These are phyloP conservation scores for Anguilla rostrata DNA, from an alignment of 2,113 vertebrate species.

Conservation along the genomic window DNA sequence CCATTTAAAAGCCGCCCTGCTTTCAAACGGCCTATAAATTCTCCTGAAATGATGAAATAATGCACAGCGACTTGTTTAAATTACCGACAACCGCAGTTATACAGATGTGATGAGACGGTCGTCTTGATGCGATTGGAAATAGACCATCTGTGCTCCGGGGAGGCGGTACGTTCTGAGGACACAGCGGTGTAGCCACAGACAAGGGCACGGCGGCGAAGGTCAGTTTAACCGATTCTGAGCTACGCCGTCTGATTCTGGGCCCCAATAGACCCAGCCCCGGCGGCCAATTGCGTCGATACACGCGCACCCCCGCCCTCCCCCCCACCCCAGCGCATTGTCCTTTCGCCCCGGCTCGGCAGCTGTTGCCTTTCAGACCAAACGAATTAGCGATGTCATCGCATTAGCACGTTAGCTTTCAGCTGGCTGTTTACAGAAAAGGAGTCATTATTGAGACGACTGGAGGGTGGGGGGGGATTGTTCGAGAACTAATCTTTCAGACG, in stretches of 20 bases:
- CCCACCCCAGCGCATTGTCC: not conserved
- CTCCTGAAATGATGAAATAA: too few species aligned
- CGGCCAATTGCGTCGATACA: not conserved
- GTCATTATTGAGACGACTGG: slow-evolving; percentile 32
- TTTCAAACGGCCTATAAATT: too few species aligned
- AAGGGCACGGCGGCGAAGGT: not conserved
- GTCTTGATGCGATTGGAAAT: not conserved
- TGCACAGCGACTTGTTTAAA: not conserved
- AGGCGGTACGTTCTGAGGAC: not conserved
- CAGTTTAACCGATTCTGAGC: not conserved
- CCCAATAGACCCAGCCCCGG: not conserved
- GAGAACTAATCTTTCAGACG: slow-evolving; percentile 55
- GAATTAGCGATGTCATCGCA: slow-evolving; percentile 40
- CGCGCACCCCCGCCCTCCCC: too few species aligned
- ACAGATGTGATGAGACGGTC: not conserved
- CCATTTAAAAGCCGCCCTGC: too few species aligned
- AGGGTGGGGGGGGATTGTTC: slow-evolving; percentile 13
- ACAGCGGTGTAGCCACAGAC: not conserved
- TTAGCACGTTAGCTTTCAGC: slow-evolving; percentile 38
- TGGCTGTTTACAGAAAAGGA: slow-evolving; percentile 38
- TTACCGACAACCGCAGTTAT: not conserved
- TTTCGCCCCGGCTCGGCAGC: not conserved
- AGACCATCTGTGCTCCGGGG: not conserved
- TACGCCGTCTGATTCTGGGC: not conserved
- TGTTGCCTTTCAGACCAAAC: slow-evolving; percentile 21